phyloP scores from a whole-genome alignment of 2,888 invertebrate genomes.

The Chironomus tentans region DNA sequence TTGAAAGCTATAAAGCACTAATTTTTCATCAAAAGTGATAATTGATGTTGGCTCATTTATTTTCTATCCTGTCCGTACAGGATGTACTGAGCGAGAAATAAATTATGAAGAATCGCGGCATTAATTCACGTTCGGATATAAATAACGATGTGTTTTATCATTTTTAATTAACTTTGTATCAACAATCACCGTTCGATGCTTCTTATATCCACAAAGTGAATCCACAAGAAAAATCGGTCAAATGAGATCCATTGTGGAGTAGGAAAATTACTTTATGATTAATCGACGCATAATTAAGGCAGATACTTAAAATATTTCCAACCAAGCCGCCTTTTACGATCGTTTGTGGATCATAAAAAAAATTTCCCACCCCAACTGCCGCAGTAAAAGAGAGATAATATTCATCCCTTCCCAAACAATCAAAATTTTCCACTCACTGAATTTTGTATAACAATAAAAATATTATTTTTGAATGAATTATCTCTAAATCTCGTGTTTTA shows the following conservation, averaged over 20 bases:
- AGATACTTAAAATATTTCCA: background rate
- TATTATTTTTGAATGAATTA: too few relatives aligned
- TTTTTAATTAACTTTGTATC: conserved; percentile 22
- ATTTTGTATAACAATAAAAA: too few relatives aligned
- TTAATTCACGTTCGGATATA: background rate
- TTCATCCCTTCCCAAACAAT: too few relatives aligned
- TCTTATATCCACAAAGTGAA: background rate
- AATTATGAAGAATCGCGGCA: background rate
- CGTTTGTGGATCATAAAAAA: background rate
- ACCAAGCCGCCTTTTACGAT: background rate
- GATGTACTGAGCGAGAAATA: too few relatives aligned
- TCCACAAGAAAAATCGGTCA: too few relatives aligned
- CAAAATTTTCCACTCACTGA: too few relatives aligned
- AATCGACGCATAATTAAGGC: conserved; percentile 20
- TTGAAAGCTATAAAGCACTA: conserved; percentile 1
- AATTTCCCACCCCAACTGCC: too few relatives aligned
- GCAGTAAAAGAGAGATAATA: too few relatives aligned
- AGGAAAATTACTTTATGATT: background rate
- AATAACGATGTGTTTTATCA: conserved; percentile 20
- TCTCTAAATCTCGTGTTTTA: too few relatives aligned
- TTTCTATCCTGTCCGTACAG: background rate
- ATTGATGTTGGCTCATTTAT: conserved; percentile 25
- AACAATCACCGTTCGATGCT: background rate
- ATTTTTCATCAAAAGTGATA: conserved; percentile 26
- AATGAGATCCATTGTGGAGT: background rate